A percentile compares a stretch with the other conserved stretches of the same genome.
phyloP scores from a whole-genome alignment of 2,888 invertebrate genomes.

The Nephrocerus scutellatus region DNA sequence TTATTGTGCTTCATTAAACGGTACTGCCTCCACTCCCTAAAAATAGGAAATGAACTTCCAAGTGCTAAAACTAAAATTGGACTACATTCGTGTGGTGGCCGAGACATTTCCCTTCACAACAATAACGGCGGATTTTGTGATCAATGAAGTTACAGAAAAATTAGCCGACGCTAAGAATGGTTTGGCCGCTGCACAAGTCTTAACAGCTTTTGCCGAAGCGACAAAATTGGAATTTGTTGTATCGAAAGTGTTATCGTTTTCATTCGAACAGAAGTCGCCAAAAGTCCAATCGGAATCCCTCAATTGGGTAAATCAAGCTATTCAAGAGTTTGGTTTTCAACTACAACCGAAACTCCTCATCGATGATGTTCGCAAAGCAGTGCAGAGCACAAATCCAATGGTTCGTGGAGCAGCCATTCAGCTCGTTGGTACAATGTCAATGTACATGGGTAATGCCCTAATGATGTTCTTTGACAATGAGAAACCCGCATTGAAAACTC shows the following conservation, averaged over 20 bases:
- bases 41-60: conserved; percentile 81
- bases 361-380: conserved; percentile 73
- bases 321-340: conserved; percentile 80
- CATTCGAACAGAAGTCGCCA: conserved; percentile 83
- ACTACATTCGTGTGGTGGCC: conserved; percentile 69
- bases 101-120: conserved; percentile 67
- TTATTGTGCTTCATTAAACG: background rate
- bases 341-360: conserved; percentile 67
- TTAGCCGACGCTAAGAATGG: conserved; percentile 78
- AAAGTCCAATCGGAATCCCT: conserved; percentile 83
- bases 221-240: conserved; percentile 69
- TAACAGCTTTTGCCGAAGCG: conserved; percentile 70
- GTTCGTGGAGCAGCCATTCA: conserved; percentile 70
- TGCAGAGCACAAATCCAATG: conserved; percentile 76
- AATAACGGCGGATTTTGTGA: conserved; percentile 66
- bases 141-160: conserved; percentile 77
- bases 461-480: conserved; percentile 78
- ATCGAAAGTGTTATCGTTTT: conserved; percentile 62
- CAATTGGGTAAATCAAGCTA: conserved; percentile 68
- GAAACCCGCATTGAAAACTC: conserved; percentile 74
- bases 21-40: background rate
- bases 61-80: conserved; percentile 75
- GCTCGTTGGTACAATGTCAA: conserved; percentile 61
- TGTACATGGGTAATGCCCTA: conserved; percentile 70
- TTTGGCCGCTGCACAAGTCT: conserved; percentile 54